These are phyloP conservation scores for Sinodicranocentrus sp. DNA, from an alignment of 2,888 invertebrate species.

Conservation along the genomic window DNA sequence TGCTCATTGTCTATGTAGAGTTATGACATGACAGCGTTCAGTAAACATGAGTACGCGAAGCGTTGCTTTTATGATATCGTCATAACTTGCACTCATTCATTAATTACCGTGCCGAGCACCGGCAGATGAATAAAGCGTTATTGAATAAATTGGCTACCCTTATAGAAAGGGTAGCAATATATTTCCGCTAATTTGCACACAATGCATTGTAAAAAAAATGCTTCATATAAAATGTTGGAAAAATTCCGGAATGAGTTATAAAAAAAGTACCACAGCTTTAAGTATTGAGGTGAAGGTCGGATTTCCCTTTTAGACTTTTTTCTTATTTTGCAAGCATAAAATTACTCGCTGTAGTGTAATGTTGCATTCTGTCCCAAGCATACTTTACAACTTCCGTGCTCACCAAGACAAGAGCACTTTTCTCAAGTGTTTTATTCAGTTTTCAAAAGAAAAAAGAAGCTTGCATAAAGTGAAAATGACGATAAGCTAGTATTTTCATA, in stretches of 20 bases:
- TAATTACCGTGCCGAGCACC: too few relatives aligned
- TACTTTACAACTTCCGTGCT: background rate
- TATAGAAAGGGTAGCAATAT: background rate
- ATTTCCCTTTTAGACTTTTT: background rate
- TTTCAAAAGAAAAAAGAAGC: too few relatives aligned
- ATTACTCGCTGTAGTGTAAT: background rate
- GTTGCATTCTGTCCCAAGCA: background rate
- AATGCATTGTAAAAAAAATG: background rate
- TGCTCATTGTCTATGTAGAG: too few relatives aligned
- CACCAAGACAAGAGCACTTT: background rate
- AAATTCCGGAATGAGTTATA: background rate
- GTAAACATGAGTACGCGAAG: too few relatives aligned
- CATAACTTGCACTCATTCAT: too few relatives aligned
- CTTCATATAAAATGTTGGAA: constrained; percentile 6
- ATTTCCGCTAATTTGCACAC: constrained; percentile 2
- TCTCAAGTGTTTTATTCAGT: background rate
- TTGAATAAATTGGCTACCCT: too few relatives aligned
- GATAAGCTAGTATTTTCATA: too few relatives aligned
- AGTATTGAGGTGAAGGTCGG: constrained; percentile 4
- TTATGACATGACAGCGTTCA: too few relatives aligned
- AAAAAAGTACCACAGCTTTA: background rate
- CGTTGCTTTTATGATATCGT: too few relatives aligned
- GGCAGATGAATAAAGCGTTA: too few relatives aligned
- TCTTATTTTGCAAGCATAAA: background rate
- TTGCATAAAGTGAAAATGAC: too few relatives aligned